Evolutionary conservation across 2,113 vertebrate species (phyloP), one percentile per base, ranked within the genome.

Genomic region (Dendrocopos noguchii): DNA sequence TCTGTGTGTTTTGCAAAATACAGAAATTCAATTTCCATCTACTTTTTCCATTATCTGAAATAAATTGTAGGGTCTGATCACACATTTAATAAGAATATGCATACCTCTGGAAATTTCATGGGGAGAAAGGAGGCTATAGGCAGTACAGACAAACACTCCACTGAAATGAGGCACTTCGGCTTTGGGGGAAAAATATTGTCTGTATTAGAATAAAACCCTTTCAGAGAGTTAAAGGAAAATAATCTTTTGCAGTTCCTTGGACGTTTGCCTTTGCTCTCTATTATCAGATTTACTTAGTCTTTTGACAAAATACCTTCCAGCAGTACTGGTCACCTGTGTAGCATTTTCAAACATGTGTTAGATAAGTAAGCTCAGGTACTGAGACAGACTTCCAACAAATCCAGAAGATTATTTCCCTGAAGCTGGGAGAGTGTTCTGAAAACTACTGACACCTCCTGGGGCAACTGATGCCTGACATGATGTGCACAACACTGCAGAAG

Each of bases 41-140:
- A 90, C 91, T 88, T 95, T 96, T 96, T 90, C 91, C 76, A 95
- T 95, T 95, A 96, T 75, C 93, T 91, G 93, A 90, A 95, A 91
- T 90, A 95, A 95, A 90, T 90, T 94, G 77, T 93, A 86, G 75
- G 72, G 56, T 59, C 72, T 93, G 90, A 93, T 95, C 82, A 85
- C 61, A 91, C 68, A 88, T 91, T 83, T 94, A 95, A 85, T 95
- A 85, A 95, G 87, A 90, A 93, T 52, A 94, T 83, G 79, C 68
- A 93, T 87, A 91, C 80, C 75, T 67, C 47, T 39, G 33, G 76
- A 91, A 90, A 83, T 88, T 90, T 77, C 81, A 95, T 85, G 67
- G 90, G 52, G 17, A 74, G 46, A 87, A 87, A 70, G 29, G 10
- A 82, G 42, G 12, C 52, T 36, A 42, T 20, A 79, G 44, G 50